phyloP scores from a whole-genome alignment of 2,113 vertebrate genomes.

The Myanophis thanlyinensis region DNA sequence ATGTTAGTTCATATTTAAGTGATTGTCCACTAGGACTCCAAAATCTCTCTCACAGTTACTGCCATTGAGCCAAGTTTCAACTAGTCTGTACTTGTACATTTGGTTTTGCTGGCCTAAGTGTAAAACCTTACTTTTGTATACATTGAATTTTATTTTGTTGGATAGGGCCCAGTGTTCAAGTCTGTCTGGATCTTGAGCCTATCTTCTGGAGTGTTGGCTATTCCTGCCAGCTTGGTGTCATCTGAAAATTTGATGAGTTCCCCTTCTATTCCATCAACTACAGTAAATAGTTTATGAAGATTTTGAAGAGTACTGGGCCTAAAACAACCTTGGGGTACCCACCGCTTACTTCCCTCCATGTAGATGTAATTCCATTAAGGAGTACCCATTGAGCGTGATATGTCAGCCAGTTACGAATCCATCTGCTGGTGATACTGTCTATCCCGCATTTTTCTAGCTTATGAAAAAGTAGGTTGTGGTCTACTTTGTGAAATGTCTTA shows the following conservation, averaged over 20 bases:
- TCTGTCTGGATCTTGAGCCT: too few species aligned
- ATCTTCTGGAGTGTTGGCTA: too few species aligned
- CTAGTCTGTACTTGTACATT: too few species aligned
- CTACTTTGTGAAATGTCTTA: background rate
- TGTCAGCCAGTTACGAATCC: background rate
- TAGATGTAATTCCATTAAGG: background rate
- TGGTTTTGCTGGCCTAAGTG: too few species aligned
- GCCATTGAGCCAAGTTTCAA: too few species aligned
- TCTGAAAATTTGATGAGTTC: background rate
- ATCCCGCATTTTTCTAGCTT: background rate
- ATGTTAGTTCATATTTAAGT: too few species aligned
- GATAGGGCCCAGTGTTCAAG: too few species aligned
- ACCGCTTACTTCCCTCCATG: background rate
- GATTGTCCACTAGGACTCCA: too few species aligned
- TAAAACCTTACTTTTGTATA: too few species aligned
- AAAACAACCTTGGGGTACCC: background rate
- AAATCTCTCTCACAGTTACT: too few species aligned
- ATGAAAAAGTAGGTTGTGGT: background rate
- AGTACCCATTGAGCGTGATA: background rate
- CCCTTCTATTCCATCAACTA: background rate
- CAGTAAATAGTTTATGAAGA: background rate
- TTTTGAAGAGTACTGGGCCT: background rate
- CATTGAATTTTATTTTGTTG: too few species aligned
- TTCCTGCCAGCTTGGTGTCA: background rate
- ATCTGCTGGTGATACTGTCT: background rate